Evolutionary conservation across 2,797 vertebrate genomes (phyloP), one percentile per base, ranked within the genome.

Genomic region (Smutsia gigantea): DNA sequence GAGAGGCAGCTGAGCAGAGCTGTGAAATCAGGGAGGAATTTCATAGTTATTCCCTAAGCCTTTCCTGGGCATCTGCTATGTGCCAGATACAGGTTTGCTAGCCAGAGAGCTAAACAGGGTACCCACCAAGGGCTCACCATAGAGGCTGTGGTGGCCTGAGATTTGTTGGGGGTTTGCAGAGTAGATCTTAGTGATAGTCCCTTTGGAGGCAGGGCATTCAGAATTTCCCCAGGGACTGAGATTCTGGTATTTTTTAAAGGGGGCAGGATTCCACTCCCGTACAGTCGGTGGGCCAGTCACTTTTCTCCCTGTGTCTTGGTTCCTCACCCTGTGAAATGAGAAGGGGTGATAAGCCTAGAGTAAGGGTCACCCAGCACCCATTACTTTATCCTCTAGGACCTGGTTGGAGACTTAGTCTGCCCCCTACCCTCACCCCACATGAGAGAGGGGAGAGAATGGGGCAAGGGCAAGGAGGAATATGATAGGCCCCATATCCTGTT

Each of bases 321-420:
- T 97, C 92, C 53, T 55, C 72, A 79, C 87, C 87, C 72, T 87
- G 12, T 83, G 86, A 94, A 64, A 51, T 51, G 31, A 59, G 46
- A 77, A 72, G 42, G 71, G 25, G 17, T 86, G 68, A 68, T 23
- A 34, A 85, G 14, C 31, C 51, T 78, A 27, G 64, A 75, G 34
- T 77, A 13, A 51, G 14, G 12, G 27, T 90, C 64, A 81, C 59
- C 37, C 15, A 74, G 72, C 13, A 64, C 39, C 49, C 57, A 37
- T 66, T 46, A 53, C 39, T 90, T 7, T 31, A 59, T 27, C 42
- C 11, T 81, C 51, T 4, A 53, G 69, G 81, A 82, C 34, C 72
- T 88, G 51, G 23, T 85, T 74, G 90, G 39, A 87, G 91, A 77
- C 75, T 88, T 66, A 55, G 74, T 37, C 49, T 19, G 29, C 18